Conservation (phyloP, 2,113 vertebrate genomes). For the Elaphurus davidianus region DNA sequence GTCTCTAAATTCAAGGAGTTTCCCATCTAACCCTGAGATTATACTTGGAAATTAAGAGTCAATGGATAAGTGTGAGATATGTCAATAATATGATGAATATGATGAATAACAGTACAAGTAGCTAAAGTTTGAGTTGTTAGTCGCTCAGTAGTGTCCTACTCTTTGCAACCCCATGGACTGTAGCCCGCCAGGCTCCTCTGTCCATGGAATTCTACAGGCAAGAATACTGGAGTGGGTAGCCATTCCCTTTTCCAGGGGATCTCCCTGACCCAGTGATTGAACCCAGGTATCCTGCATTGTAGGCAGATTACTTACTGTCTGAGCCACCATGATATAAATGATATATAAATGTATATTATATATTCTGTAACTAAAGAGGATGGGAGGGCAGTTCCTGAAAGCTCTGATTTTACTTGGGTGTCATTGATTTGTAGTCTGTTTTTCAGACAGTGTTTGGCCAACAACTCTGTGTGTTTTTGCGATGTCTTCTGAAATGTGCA, state of each 20-base stretch:
- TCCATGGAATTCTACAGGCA: neutral
- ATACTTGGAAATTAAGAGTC: neutral
- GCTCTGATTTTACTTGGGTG: neutral
- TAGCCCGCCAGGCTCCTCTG: neutral
- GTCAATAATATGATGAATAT: neutral
- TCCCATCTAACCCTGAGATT: neutral
- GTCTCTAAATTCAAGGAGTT: neutral
- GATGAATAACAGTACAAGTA: neutral
- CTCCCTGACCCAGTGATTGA: neutral
- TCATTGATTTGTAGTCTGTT: neutral
- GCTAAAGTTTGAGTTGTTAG: neutral
- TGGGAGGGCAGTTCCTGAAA: neutral
- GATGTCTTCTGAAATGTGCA: neutral
- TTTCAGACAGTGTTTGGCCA: neutral
- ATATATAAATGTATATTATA: neutral
- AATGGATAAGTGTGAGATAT: neutral
- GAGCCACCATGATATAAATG: neutral
- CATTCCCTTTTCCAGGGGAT: neutral
- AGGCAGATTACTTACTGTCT: neutral
- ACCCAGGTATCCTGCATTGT: neutral
- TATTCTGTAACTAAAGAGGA: neutral
- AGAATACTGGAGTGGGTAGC: neutral
- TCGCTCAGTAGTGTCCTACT: neutral
- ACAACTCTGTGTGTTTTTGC: neutral
- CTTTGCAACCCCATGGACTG: neutral